Conservation (phyloP, 2,797 vertebrate genomes). For the Tolypeutes matacus region DNA sequence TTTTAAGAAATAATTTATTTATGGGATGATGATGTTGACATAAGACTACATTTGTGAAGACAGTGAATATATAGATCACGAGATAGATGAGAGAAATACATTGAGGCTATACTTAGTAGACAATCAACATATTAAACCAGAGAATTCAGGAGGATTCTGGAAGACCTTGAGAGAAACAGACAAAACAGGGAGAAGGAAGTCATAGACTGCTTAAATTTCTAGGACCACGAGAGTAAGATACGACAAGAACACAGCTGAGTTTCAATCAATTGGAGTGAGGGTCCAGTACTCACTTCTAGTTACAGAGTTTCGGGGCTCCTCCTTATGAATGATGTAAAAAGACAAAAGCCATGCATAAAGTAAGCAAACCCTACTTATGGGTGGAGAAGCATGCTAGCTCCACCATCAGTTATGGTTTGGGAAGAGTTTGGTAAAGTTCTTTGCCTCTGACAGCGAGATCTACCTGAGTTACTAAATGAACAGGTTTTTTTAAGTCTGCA, state of each 20-base stretch:
- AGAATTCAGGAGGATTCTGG: constrained; percentile 1
- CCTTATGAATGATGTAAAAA: neutral
- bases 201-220: neutral
- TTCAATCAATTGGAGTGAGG: neutral
- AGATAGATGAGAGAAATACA: neutral
- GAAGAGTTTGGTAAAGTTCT: constrained; percentile 5
- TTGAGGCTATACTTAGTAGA: neutral
- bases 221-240: neutral
- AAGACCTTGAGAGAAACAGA: neutral
- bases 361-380: neutral
- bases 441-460: neutral
- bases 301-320: neutral
- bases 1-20: constrained; percentile 36
- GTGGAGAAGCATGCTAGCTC: neutral
- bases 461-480: neutral
- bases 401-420: neutral
- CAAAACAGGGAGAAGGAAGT: neutral
- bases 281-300: neutral
- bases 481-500: neutral
- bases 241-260: neutral
- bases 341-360: neutral
- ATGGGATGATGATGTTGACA: neutral
- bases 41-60: neutral
- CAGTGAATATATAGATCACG: neutral
- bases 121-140: neutral